Percentiles rank a stretch among this genome's conserved stretches.
phyloP scores from a whole-genome alignment of 1,140 invertebrate species.

The Drosophila ananassae region DNA sequence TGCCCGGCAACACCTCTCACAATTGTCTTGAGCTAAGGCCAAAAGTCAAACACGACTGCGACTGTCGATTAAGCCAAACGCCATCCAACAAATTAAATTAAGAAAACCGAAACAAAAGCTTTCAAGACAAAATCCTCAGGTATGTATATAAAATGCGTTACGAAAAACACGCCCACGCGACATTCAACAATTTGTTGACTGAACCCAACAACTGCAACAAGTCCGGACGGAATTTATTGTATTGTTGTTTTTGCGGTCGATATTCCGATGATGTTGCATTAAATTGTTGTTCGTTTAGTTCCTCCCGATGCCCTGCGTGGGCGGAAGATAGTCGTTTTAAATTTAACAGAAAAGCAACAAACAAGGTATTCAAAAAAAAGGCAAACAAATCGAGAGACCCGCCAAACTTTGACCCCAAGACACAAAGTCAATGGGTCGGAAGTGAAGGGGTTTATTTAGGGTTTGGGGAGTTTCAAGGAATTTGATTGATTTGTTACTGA shows the following conservation, averaged over 20 bases:
- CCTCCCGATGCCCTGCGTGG: constrained; percentile 27
- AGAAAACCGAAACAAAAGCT: constrained; percentile 18
- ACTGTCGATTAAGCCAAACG: constrained; percentile 62
- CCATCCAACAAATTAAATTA: constrained; percentile 71
- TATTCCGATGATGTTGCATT: constrained; percentile 72
- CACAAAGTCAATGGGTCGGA: constrained; percentile 61
- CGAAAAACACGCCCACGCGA: constrained; percentile 66
- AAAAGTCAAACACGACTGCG: constrained; percentile 72
- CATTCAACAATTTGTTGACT: constrained; percentile 59
- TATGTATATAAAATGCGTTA: constrained; percentile 63
- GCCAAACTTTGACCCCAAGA: constrained; percentile 73
- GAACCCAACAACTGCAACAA: constrained; percentile 76
- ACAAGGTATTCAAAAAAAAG: constrained; percentile 10
- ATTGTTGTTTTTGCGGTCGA: constrained; percentile 42
- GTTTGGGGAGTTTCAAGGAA: constrained; percentile 27
- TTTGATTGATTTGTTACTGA: constrained; percentile 24
- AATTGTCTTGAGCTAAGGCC: constrained; percentile 69
- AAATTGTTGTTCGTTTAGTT: constrained; percentile 54
- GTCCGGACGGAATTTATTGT: constrained; percentile 58
- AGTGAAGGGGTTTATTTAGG: constrained; percentile 66
- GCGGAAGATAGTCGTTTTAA: constrained; percentile 43
- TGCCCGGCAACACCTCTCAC: constrained; percentile 70
- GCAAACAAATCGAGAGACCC: constrained; percentile 36
- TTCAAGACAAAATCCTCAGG: constrained; percentile 21
- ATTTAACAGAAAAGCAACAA: constrained; percentile 27